A percentile compares a stretch with the other conserved stretches of the same genome.
phyloP scores from a whole-genome alignment of 2,113 vertebrate species.

The Brachionichthys hirsutus region DNA sequence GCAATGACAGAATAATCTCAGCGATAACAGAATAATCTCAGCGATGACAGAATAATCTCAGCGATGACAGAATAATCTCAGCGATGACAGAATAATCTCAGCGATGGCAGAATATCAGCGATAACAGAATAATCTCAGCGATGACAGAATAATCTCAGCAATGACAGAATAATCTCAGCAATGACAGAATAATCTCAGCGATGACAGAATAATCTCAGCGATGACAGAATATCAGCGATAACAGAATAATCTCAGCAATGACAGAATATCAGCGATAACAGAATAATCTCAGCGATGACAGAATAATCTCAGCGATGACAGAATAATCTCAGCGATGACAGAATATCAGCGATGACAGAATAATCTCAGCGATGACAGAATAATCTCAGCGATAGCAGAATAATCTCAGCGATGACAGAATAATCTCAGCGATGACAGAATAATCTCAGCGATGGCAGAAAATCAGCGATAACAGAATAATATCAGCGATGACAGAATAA shows the following conservation, averaged over 20 bases:
- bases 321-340: slow-evolving; percentile 29
- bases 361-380: slow-evolving; percentile 27
- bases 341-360: no score
- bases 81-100: slow-evolving; percentile 27
- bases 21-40: slow-evolving; percentile 28
- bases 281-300: slow-evolving; percentile 27
- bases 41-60: slow-evolving; percentile 27
- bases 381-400: slow-evolving; percentile 27
- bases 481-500: slow-evolving; percentile 27
- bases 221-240: no score
- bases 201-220: slow-evolving; percentile 27
- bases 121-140: slow-evolving; percentile 28
- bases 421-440: slow-evolving; percentile 27
- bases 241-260: slow-evolving; percentile 27
- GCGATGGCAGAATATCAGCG: no score
- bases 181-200: slow-evolving; percentile 27
- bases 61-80: slow-evolving; percentile 27
- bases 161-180: slow-evolving; percentile 28
- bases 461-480: slow-evolving; percentile 28
- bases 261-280: no score
- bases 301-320: slow-evolving; percentile 27
- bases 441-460: slow-evolving; percentile 28
- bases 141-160: slow-evolving; percentile 28
- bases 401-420: slow-evolving; percentile 27
- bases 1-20: slow-evolving; percentile 28